Evolutionary conservation across 2,113 vertebrate species (phyloP).

Genomic region (Albula glossodonta): DNA sequence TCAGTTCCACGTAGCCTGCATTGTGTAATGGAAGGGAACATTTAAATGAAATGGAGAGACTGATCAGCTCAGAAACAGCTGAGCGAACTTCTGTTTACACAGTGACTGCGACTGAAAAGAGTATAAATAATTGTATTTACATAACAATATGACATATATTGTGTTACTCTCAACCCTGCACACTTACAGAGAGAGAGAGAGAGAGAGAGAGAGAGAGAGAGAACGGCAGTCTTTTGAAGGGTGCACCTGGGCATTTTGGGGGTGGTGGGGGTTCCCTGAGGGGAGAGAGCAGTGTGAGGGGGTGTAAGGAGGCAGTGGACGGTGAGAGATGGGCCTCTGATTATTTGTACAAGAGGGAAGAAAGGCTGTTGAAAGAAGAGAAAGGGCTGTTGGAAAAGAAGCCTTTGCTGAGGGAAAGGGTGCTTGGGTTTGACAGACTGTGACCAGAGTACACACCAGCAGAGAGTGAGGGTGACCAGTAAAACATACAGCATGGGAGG

Average conservation of each 20-base stretch:
- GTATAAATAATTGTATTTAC: too few species aligned
- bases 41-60: too few species aligned
- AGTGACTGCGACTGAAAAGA: too few species aligned
- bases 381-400: slow-evolving; percentile 30
- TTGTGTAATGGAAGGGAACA: too few species aligned
- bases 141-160: too few species aligned
- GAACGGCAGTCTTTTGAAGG: neutral
- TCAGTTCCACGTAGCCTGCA: too few species aligned
- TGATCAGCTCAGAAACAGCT: too few species aligned
- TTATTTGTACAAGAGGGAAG: slow-evolving; percentile 47
- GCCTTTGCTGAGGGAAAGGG: neutral
- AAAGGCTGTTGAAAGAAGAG: slow-evolving; percentile 48
- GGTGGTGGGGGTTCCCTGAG: neutral
- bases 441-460: neutral
- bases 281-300: neutral
- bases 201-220: neutral
- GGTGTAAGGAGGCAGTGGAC: slow-evolving; percentile 22
- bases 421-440: neutral
- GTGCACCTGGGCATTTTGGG: neutral
- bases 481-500: too few species aligned
- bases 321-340: slow-evolving; percentile 50
- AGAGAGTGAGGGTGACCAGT: neutral
- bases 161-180: neutral
- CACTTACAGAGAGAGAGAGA: too few species aligned
- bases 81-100: too few species aligned